Percentiles rank a stretch among this genome's conserved stretches.
Conservation (phyloP, 2,888 invertebrate species). For the Oligia latruncula region DNA sequence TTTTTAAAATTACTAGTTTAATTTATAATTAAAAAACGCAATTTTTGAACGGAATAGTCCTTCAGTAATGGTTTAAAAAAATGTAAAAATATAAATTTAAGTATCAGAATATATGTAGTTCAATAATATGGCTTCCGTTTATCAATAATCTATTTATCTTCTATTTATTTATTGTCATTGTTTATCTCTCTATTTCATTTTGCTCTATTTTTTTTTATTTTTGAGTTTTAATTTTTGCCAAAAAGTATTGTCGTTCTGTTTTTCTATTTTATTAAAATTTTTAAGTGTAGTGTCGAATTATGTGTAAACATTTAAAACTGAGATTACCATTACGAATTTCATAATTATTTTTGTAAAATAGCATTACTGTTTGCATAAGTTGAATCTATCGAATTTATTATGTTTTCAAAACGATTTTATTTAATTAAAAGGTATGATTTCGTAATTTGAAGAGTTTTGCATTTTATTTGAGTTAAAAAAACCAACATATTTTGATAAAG, state of each 20-base stretch:
- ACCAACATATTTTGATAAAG: constrained; percentile 9
- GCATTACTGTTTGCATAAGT: constrained; percentile 52
- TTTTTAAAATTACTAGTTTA: neutral
- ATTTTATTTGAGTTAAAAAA: constrained; percentile 62
- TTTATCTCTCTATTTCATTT: neutral
- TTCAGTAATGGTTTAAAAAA: neutral
- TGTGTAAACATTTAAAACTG: constrained; percentile 61
- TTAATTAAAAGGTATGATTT: constrained; percentile 66
- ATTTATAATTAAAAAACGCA: neutral
- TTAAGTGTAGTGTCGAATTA: constrained; percentile 47
- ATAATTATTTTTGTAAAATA: constrained; percentile 59
- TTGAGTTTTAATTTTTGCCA: neutral
- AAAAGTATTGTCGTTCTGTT: neutral
- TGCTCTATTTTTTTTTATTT: neutral
- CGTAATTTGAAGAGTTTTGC: constrained; percentile 63
- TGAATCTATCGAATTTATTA: constrained; percentile 66
- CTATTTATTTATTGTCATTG: neutral
- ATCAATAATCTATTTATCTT: neutral
- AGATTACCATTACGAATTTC: constrained; percentile 74
- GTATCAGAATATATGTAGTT: neutral
- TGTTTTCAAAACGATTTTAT: constrained; percentile 64
- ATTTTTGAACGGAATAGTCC: neutral
- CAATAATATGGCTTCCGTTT: neutral
- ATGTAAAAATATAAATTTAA: neutral
- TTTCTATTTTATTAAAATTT: neutral